Percentiles rank a stretch among this genome's conserved stretches.
These are phyloP conservation scores for Philereme transversata DNA, from an alignment of 2,888 invertebrate species.

Conservation along the genomic window DNA sequence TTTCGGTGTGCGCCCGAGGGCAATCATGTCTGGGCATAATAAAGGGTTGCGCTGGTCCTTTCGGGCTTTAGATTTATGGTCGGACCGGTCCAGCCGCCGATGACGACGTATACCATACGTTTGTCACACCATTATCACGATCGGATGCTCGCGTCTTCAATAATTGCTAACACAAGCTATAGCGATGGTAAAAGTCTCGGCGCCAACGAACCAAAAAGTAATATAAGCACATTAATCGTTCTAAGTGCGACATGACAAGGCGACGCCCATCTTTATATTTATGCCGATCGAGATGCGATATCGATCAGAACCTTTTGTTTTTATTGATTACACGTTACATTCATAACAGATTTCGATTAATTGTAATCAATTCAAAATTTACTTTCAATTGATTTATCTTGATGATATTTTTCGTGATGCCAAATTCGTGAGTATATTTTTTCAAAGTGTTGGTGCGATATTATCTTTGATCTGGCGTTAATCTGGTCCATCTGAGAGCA, in stretches of 20 bases:
- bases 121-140: conserved; percentile 72
- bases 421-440: conserved; percentile 40
- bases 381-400: conserved; percentile 40
- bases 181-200: conserved; percentile 38
- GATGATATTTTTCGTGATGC: conserved; percentile 38
- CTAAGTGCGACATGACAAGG: conserved; percentile 63
- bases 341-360: conserved; percentile 53
- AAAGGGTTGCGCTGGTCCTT: conserved; percentile 77
- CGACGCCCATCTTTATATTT: conserved; percentile 72
- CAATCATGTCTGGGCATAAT: conserved; percentile 81
- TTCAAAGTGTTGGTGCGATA: conserved; percentile 43
- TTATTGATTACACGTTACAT: conserved; percentile 47
- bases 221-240: conserved; percentile 57
- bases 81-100: conserved; percentile 55
- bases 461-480: conserved; percentile 55
- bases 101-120: conserved; percentile 64
- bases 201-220: conserved; percentile 47
- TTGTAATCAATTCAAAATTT: conserved; percentile 43
- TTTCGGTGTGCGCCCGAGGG: conserved; percentile 73
- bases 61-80: conserved; percentile 74
- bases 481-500: conserved; percentile 48
- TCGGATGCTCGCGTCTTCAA: conserved; percentile 33
- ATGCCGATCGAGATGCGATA: conserved; percentile 63
- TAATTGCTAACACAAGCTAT: conserved; percentile 62
- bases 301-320: conserved; percentile 41